These are phyloP conservation scores for Sebastes iracundus DNA, from an alignment of 2,797 vertebrate species.

Conservation along the genomic window DNA sequence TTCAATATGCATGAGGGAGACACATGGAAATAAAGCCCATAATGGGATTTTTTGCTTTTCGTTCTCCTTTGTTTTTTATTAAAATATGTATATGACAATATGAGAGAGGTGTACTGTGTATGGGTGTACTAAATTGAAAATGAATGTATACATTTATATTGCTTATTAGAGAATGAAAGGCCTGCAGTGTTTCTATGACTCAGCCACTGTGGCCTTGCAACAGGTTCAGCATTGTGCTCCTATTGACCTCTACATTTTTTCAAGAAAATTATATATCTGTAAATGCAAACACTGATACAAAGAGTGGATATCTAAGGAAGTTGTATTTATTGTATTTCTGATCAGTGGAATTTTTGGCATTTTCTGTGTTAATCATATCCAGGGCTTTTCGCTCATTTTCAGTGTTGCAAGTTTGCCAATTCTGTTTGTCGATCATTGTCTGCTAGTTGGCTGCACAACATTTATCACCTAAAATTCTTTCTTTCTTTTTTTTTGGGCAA, in stretches of 20 bases:
- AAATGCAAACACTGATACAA: neutral
- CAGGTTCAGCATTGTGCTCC: neutral
- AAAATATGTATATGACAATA: neutral
- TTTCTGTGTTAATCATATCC: neutral
- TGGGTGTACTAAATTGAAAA: neutral
- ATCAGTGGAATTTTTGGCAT: neutral
- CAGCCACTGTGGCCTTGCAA: neutral
- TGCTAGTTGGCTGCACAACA: neutral
- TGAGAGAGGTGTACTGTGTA: neutral
- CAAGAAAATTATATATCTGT: neutral
- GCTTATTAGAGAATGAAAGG: neutral
- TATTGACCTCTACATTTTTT: neutral
- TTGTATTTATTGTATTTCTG: neutral
- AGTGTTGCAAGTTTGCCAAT: neutral
- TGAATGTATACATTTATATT: neutral
- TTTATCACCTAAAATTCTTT: neutral
- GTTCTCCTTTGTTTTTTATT: neutral
- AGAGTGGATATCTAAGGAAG: neutral
- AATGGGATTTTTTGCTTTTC: neutral
- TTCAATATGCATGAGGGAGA: slow-evolving; percentile 40
- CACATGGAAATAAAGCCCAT: slow-evolving; percentile 1
- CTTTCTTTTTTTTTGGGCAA: neutral
- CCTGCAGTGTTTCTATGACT: neutral
- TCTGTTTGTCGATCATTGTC: slow-evolving; percentile 13
- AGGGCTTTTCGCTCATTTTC: slow-evolving; percentile 2